These are phyloP conservation scores for Campylomormyrus numenius DNA, from an alignment of 2,113 vertebrate species.

Conservation along the genomic window DNA sequence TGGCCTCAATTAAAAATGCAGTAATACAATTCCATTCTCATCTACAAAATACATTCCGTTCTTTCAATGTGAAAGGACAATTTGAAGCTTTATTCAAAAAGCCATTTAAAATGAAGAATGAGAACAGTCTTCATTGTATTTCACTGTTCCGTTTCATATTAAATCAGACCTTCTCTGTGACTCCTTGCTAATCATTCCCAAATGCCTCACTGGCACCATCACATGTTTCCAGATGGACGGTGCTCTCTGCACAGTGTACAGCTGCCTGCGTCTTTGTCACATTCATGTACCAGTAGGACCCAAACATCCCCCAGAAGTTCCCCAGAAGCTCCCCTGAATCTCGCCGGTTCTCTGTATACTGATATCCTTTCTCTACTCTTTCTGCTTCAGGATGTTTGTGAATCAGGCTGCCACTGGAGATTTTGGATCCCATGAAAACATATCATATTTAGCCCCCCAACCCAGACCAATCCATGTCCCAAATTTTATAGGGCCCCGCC, in stretches of 20 bases:
- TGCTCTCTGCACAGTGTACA: background rate
- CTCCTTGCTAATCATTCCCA: background rate
- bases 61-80: background rate
- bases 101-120: background rate
- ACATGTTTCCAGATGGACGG: background rate
- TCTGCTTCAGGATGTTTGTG: background rate
- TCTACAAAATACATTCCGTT: background rate
- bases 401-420: background rate
- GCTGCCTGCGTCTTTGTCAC: background rate
- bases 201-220: background rate
- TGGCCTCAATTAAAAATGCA: background rate
- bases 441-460: background rate
- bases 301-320: background rate
- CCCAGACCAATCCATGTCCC: background rate
- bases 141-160: background rate
- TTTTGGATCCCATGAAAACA: background rate
- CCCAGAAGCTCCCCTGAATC: background rate
- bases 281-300: background rate
- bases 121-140: background rate
- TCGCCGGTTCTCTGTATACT: background rate
- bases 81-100: background rate
- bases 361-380: background rate
- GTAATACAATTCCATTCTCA: background rate
- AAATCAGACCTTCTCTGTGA: background rate
- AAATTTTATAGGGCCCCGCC: background rate